Evolutionary conservation across 1,140 invertebrate species (phyloP), one percentile per base, ranked within the genome.

Genomic region (Hyphantria cunea): DNA sequence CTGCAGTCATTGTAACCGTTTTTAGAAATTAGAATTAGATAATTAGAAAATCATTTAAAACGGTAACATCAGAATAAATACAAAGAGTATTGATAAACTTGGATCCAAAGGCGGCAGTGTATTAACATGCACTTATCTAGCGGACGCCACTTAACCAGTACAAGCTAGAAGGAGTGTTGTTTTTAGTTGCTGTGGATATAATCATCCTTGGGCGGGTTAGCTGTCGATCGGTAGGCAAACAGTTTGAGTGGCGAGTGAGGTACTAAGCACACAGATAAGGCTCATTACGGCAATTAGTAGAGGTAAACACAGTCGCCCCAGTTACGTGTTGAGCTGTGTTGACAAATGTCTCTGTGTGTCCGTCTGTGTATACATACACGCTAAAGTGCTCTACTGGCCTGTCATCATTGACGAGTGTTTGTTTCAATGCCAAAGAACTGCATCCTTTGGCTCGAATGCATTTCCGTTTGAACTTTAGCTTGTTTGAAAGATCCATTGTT

Each of bases 261-360:
- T 15, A 73, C 72, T 84, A 74, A 78, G 74, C 73, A 84, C 68
- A 80, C 82, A 85, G 82, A 83, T 84, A 84, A 80, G 74, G 60
- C 77, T 83, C 84, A 85, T 86, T 84, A 85, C 64, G 77, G 84
- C 82, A 86, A 89, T 89, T 89, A 89, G 79, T 73, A 64, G 74
- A 78, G 71, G 75, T 76, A 86, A 89, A 86, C 76, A 86, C 76
- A 72, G 73, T 62, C 70, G 80, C 65, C 81, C 82, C 74, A 80
- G 77, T 78, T 82, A 75, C 63, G 65, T 47, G 49, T 42, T 55
- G 65, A 44, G 56, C 33, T 56, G 39, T 73, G 64, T 77, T 78
- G 67, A 76, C 71, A 72, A 60, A 66, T 56, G 58, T 64, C 60
- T 58, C 39, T 44, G 32, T 49, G 55, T 55, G 44, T 45, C n/a